These are phyloP conservation scores for Caenorhabditis auriculariae DNA, from an alignment of 2,888 invertebrate genomes.

Conservation along the genomic window DNA sequence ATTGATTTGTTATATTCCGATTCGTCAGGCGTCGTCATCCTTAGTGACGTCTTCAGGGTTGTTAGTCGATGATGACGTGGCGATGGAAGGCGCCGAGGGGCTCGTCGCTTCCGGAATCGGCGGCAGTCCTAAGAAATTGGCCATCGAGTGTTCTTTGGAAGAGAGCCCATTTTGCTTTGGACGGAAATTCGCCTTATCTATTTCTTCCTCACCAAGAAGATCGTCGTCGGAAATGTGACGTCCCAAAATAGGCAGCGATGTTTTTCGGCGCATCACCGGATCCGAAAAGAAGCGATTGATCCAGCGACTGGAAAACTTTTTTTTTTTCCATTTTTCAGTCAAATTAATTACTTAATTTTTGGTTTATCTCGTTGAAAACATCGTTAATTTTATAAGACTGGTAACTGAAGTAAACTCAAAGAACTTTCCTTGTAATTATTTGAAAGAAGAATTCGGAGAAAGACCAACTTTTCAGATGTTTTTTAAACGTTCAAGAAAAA, in stretches of 20 bases:
- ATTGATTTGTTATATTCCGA: too few species aligned
- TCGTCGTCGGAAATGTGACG: slow-evolving; percentile 25
- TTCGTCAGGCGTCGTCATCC: too few species aligned
- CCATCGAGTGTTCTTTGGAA: too few species aligned
- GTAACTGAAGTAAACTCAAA: background rate
- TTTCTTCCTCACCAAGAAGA: slow-evolving; percentile 12
- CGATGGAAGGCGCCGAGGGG: slow-evolving; percentile 37
- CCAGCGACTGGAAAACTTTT: slow-evolving; percentile 14
- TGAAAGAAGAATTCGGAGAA: too few species aligned
- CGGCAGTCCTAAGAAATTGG: slow-evolving; percentile 32
- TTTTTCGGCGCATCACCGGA: slow-evolving; percentile 33
- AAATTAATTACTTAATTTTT: background rate
- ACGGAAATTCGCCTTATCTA: background rate
- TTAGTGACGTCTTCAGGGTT: too few species aligned
- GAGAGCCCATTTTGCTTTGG: background rate
- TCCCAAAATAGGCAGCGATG: slow-evolving; percentile 23
- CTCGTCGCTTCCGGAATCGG: slow-evolving; percentile 46
- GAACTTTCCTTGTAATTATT: too few species aligned
- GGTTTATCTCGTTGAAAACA: background rate
- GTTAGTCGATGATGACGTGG: too few species aligned
- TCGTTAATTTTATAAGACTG: background rate
- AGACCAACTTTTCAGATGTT: too few species aligned
- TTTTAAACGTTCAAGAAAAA: too few species aligned
- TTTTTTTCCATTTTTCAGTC: background rate
- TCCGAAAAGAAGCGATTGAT: slow-evolving; percentile 39